Base-by-base conservation (phyloP, 1,140 invertebrate genomes). In the Lordiphosa collinella region DNA sequence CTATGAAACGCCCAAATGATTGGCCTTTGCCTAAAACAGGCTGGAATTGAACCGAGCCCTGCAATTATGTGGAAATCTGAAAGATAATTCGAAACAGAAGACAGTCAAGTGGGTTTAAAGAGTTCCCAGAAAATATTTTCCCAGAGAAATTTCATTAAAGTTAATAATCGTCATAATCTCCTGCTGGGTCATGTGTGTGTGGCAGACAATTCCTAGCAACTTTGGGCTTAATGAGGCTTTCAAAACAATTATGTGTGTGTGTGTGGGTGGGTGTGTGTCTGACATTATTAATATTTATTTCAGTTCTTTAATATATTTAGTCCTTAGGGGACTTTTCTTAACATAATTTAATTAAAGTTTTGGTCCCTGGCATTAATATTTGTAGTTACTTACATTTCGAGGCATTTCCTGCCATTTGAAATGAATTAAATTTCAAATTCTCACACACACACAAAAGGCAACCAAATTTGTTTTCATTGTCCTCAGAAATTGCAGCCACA, bases 381-480 rank as follows among this genome's bases (percentile, higher is more conserved):
- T 12, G 10, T 10, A 47, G 4, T n/a, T 31, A 47, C 9, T n/a
- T 31, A 14, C 50, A 70, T 61, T 74, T 34, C 38, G 35, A 14
- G 56, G 55, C 61, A 71, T 44, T 75, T 76, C 61, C 71, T 82
- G 67, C 49, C 52, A 82, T 80, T 80, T 82, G 43, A 64, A 71
- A 84, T 84, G 78, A 72, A 82, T 82, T 82, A 70, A 74, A 82
- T 84, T 44, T 82, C 46, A 71, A 76, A 82, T 79, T 65, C 69
- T 52, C 53, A 65, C 82, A 53, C 66, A 65, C 63, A 80, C 51
- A 40, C 38, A 55, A 56, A 66, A 65, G 59, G n/a, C 46, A 59
- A 37, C 16, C 11, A n/a, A 44, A 34, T 49, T 49, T 34, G 38
- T 16, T 8, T 35, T 10, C 12, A 68, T 68, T 68, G 65, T 66